Evolutionary conservation across 1,140 invertebrate species (phyloP), one percentile per base, ranked within the genome.

Genomic region (Rhyzopertha dominica): DNA sequence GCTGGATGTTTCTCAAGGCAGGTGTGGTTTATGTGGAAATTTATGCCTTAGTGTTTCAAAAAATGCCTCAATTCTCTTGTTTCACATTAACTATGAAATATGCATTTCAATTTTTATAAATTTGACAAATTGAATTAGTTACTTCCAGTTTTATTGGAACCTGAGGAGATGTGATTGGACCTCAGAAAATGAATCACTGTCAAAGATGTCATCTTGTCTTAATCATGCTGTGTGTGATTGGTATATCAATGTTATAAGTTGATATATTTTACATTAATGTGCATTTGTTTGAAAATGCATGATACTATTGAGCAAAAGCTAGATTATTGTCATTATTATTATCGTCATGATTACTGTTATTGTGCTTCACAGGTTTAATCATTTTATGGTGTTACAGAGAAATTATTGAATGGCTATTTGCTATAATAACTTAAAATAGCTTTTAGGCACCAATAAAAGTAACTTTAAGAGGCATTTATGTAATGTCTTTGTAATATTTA

Each of bases 221-320:
- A 63, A 67, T 67, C 65, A 67, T 67, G 62, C 65, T 67, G 65
- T 67, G 65, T 67, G 63, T 67, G 65, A 65, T 66, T 55, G 61
- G 63, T 66, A 65, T 65, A 66, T 66, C 65, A 67, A 66, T 67
- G 54, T 66, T 67, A 55, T 66, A 57, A 63, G 61, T 66, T 66
- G 65, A 66, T 66, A 60, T 61, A 55, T 51, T 47, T 37, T 54
- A 43, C 44, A 53, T 51, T 50, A 43, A 49, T 56, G 49, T 59
- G 65, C 62, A 64, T 65, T 65, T 65, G 63, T 66, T 65, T 65
- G 62, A 66, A 64, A 64, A 65, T 64, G 60, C 58, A 60, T 47
- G 47, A 43, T 35, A 51, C 52, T 54, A 41, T 31, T 17, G 34
- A 20, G 29, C n/a, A n/a, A n/a, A n/a, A n/a, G n/a, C n/a, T n/a